phyloP scores from a whole-genome alignment of 37 sponge, comb jelly and placozoan genomes.

The Mnemiopsis leidyi region DNA sequence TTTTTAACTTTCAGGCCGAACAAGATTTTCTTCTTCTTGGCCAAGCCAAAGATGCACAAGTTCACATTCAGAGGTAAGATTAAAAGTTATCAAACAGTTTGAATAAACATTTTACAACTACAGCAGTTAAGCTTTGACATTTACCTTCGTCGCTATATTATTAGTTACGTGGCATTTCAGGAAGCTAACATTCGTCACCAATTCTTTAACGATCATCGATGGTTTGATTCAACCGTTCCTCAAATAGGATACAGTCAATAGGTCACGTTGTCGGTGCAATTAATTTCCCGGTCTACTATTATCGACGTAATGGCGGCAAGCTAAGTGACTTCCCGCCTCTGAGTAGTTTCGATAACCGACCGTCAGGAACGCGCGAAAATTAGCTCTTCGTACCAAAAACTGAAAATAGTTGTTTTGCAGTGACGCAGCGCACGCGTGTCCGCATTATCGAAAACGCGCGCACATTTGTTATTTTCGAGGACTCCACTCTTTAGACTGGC shows the following conservation, averaged over 20 bases:
- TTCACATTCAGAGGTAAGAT: conserved; percentile 32
- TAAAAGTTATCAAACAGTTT: background rate
- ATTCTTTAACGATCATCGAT: too few relatives aligned
- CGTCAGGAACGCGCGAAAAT: background rate
- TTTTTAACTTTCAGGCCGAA: conserved; percentile 23
- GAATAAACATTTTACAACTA: too few relatives aligned
- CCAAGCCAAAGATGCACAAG: conserved; percentile 58
- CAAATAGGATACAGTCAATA: too few relatives aligned
- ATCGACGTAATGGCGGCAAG: background rate
- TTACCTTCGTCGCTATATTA: background rate
- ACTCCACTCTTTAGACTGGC: too few relatives aligned
- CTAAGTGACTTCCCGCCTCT: background rate
- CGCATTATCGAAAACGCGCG: background rate
- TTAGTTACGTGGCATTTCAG: background rate
- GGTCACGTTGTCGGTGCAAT: background rate
- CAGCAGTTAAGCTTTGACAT: too few relatives aligned
- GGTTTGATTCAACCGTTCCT: too few relatives aligned
- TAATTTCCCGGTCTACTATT: background rate
- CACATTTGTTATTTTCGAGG: too few relatives aligned
- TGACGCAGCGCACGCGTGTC: background rate
- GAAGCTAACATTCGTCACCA: background rate
- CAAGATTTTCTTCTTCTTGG: conserved; percentile 50
- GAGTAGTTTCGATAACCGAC: too few relatives aligned
- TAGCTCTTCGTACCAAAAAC: background rate
- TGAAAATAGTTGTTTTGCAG: background rate